phyloP scores from a whole-genome alignment of 2,888 invertebrate species.

The Apocheima hispidaria region DNA sequence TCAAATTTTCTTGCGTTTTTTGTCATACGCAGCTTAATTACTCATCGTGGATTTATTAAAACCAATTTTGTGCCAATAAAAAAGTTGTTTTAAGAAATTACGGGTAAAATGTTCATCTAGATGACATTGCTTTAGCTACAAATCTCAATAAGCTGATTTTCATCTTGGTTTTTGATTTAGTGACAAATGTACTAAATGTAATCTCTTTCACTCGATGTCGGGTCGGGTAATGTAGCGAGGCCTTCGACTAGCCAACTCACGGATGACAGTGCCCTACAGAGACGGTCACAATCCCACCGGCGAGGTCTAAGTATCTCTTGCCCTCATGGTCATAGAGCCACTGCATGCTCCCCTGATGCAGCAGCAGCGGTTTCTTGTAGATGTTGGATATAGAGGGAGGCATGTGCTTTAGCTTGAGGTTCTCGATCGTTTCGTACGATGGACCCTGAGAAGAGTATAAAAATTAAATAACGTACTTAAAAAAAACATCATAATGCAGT shows the following conservation, averaged over 20 bases:
- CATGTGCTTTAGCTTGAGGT: constrained; percentile 87
- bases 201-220: background rate
- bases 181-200: no score
- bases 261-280: constrained; percentile 99
- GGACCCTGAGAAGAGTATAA: constrained; percentile 82
- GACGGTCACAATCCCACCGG: constrained; percentile 98
- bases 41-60: no score
- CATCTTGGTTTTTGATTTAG: no score
- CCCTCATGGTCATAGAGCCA: constrained; percentile 96
- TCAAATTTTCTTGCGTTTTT: no score
- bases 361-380: constrained; percentile 93
- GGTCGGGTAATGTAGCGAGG: no score
- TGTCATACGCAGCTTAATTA: no score
- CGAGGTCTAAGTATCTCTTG: constrained; percentile 96
- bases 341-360: constrained; percentile 96
- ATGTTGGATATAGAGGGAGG: constrained; percentile 90
- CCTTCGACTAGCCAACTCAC: constrained; percentile 90
- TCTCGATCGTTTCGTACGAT: constrained; percentile 84
- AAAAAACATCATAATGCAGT: no score
- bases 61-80: no score
- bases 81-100: no score
- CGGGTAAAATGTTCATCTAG: no score
- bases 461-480: background rate
- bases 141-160: no score
- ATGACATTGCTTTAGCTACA: no score